A percentile compares a stretch with the other conserved stretches of the same genome.
Conservation (phyloP, 1,140 invertebrate species). For the Aphelinus atriplicis region DNA sequence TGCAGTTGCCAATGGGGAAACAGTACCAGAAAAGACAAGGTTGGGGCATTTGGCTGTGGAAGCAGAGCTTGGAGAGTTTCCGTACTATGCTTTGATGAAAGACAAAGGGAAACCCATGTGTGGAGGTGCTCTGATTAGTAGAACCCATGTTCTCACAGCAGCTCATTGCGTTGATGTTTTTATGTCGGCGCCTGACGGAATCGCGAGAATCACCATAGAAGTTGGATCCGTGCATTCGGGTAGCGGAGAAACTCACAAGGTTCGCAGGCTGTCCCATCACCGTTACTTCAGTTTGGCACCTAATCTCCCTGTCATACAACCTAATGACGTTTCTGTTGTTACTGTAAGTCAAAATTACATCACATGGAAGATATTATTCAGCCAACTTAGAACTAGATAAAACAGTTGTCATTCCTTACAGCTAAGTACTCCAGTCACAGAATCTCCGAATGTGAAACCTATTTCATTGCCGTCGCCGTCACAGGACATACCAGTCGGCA, state of each 20-base stretch:
- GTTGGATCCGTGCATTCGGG: not conserved
- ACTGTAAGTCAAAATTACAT: not conserved
- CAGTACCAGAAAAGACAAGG: not conserved
- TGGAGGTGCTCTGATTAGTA: slow-evolving; percentile 1
- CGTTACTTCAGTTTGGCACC: not conserved
- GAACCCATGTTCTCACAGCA: not conserved
- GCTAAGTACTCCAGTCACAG: not conserved
- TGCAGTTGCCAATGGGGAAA: not conserved
- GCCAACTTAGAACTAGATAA: no score
- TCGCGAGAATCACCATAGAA: not conserved
- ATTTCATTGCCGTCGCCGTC: not conserved
- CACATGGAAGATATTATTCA: no score
- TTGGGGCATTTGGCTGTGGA: not conserved
- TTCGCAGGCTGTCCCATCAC: not conserved
- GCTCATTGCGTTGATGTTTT: not conserved
- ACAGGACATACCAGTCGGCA: not conserved
- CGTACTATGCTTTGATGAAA: not conserved
- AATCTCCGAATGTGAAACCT: not conserved
- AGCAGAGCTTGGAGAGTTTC: not conserved
- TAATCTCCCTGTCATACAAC: not conserved
- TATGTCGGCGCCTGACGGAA: not conserved
- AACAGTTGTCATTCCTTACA: not conserved
- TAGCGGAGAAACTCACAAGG: not conserved
- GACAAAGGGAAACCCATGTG: not conserved
- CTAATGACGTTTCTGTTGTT: not conserved